Conservation (phyloP, 64 coral and sea anemone genomes). For the Exaiptasia diaphana region DNA sequence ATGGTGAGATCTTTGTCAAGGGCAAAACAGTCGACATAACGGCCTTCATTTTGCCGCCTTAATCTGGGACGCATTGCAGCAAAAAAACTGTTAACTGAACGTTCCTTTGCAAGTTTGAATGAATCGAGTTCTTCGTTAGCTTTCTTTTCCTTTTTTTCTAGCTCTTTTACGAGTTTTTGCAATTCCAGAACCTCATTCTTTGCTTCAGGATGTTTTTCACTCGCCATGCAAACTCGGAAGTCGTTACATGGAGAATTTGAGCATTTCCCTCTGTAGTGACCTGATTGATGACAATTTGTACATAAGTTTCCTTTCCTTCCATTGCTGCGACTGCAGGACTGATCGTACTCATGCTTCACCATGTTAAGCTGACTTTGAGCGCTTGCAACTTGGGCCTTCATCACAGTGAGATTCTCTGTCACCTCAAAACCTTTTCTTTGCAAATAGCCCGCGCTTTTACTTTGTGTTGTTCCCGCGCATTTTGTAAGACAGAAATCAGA, state of each 20-base stretch:
- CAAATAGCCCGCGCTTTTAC: too few relatives aligned
- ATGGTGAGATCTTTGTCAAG: slow-evolving; percentile 42
- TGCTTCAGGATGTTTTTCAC: background rate
- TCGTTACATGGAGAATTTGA: background rate
- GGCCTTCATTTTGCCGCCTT: background rate
- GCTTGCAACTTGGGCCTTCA: background rate
- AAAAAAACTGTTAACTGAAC: slow-evolving; percentile 15
- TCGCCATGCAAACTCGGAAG: background rate
- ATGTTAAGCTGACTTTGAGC: background rate
- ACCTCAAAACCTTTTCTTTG: background rate
- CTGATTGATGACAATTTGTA: slow-evolving; percentile 9
- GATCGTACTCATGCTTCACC: background rate
- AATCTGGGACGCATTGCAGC: slow-evolving; percentile 18
- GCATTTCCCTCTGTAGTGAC: slow-evolving; percentile 25
- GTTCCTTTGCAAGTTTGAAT: background rate
- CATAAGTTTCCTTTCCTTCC: background rate
- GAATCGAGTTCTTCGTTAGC: background rate
- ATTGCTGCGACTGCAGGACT: background rate
- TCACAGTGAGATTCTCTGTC: background rate
- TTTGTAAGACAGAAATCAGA: background rate
- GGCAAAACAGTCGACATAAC: slow-evolving; percentile 4
- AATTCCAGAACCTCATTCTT: background rate
- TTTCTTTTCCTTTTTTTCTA: slow-evolving; percentile 7
- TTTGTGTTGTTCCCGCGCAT: background rate
- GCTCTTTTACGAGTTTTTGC: background rate